These are phyloP conservation scores for Peromyscus polionotus DNA, from an alignment of 2,113 vertebrate genomes.

Conservation along the genomic window DNA sequence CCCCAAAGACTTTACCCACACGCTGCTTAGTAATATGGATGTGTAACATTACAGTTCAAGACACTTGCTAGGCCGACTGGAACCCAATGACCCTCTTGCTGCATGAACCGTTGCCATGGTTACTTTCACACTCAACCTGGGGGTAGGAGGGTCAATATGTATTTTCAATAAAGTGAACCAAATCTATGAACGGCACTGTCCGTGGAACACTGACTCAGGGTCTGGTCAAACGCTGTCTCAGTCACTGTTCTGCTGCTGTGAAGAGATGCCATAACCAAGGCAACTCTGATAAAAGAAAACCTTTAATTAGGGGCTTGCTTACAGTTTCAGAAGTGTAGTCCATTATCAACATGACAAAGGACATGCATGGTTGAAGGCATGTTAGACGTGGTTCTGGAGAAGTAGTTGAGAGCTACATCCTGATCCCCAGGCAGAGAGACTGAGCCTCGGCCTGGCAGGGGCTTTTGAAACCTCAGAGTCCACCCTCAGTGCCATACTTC, in stretches of 20 bases:
- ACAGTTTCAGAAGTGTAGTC: neutral
- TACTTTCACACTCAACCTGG: neutral
- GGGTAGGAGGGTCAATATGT: neutral
- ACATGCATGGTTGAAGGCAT: neutral
- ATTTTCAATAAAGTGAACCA: neutral
- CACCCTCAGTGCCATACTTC: neutral
- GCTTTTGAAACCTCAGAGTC: neutral
- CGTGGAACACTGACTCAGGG: neutral
- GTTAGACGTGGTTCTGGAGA: neutral
- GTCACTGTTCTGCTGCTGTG: neutral
- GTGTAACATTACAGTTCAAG: neutral
- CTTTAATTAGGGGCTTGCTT: neutral
- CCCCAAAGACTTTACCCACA: neutral
- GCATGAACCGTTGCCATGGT: neutral
- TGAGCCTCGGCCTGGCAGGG: neutral
- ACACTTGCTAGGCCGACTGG: neutral
- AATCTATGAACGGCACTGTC: neutral
- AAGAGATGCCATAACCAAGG: neutral
- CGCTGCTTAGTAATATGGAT: neutral
- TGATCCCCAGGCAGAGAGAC: neutral
- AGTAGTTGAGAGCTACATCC: neutral
- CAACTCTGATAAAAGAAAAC: neutral
- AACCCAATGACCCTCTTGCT: neutral
- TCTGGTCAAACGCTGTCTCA: slow-evolving; percentile 1
- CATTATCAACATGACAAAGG: neutral